phyloP scores from a whole-genome alignment of 2,113 vertebrate genomes.

The Eudyptes chrysolophus region DNA sequence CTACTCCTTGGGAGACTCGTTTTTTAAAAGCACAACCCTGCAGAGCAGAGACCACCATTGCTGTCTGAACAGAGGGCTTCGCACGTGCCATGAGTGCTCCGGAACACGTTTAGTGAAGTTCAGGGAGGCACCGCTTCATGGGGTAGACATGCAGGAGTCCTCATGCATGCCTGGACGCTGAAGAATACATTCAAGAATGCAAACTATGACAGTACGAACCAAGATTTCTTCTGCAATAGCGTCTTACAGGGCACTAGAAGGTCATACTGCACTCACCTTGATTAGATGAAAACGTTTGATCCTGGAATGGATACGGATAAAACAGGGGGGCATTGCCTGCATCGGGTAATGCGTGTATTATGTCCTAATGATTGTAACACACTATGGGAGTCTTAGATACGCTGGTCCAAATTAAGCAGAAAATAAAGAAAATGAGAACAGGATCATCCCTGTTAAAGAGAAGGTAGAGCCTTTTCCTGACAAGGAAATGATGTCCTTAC shows the following conservation, averaged over 20 bases:
- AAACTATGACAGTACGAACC: background rate
- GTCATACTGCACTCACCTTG: background rate
- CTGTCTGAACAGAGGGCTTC: background rate
- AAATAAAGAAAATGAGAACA: slow-evolving; percentile 1
- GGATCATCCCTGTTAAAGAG: background rate
- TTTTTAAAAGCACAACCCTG: background rate
- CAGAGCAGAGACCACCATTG: background rate
- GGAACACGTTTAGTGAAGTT: rapidly evolving
- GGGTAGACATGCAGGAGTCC: background rate
- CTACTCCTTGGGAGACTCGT: background rate
- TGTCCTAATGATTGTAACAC: background rate
- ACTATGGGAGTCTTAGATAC: background rate
- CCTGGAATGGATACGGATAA: background rate
- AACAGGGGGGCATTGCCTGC: background rate
- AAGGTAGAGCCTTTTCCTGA: background rate
- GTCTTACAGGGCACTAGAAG: background rate
- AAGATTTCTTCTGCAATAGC: background rate
- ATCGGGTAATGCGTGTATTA: background rate
- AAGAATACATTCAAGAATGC: background rate
- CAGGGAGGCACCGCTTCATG: background rate
- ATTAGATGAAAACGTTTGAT: background rate
- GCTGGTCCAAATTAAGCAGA: background rate
- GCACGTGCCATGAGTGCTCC: rapidly evolving
- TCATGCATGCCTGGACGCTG: background rate
- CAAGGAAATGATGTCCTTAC: background rate